phyloP scores from a whole-genome alignment of 2,797 vertebrate species.

The Allobates femoralis region DNA sequence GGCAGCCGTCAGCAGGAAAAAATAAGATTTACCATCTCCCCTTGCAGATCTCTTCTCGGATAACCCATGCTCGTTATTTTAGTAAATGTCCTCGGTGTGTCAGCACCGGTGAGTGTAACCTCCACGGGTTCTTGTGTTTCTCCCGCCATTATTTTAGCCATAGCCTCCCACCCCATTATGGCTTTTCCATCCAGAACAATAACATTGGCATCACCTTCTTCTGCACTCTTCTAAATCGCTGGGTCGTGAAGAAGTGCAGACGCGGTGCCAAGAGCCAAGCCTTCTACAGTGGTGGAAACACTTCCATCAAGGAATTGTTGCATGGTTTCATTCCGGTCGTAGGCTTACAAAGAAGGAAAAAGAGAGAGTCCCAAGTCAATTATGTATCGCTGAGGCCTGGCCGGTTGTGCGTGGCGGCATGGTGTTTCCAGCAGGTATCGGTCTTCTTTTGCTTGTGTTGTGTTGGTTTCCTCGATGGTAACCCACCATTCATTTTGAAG shows the following conservation, averaged over 20 bases:
- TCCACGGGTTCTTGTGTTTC: background rate
- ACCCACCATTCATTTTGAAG: constrained; percentile 28
- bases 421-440: too few relatives aligned
- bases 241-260: constrained; percentile 1
- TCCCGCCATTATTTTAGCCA: background rate
- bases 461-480: background rate
- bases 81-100: background rate
- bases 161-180: constrained; percentile 10
- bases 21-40: background rate
- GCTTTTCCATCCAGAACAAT: constrained; percentile 11
- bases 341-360: too few relatives aligned
- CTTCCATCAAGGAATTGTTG: constrained; percentile 3
- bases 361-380: too few relatives aligned
- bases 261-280: constrained; percentile 14
- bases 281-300: background rate
- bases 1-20: background rate
- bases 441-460: background rate
- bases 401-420: background rate
- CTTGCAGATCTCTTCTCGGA: background rate
- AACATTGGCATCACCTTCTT: constrained; percentile 17
- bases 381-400: too few relatives aligned
- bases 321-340: background rate
- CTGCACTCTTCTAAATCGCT: constrained; percentile 14
- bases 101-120: background rate
- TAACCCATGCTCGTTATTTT: background rate